Evolutionary conservation across 2,797 vertebrate species (phyloP), one percentile per base, ranked within the genome.

Genomic region (Cetoscarus ocellatus): DNA sequence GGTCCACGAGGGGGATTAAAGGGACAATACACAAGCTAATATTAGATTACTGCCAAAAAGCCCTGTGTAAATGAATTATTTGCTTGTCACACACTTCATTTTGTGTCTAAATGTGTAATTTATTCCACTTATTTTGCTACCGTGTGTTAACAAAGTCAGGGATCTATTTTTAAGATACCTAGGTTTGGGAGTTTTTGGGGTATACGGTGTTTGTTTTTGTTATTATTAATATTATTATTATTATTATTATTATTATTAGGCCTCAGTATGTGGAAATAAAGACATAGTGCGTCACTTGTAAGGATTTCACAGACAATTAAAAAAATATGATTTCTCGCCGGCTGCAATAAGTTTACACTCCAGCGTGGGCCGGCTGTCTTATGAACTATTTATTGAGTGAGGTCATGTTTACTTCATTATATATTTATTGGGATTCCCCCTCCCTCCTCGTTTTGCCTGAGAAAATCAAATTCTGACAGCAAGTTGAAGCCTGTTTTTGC

Each of bases 381-480:
- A 95, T 95, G 89, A 95, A 95, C 88, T 96, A 96, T 96, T 96
- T 96, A 97, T 96, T 95, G 95, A 95, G 95, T 95, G 91, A 96
- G 96, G 94, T 95, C 96, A 96, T 96, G 95, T 97, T 98, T 98
- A 97, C 96, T 94, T 96, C 89, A 92, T 96, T 97, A 96, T 95
- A 97, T 98, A 98, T 97, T 98, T 98, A 97, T 97, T 95, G 96
- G 97, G 96, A 96, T 97, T 96, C 95, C 95, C 90, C 75, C 90
- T 92, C 82, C 89, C 91, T 86, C 87, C 83, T 90, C 75, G 82
- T 93, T 94, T 92, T 92, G 89, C 91, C 90, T 88, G 91, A 94
- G 92, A 94, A 95, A 94, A 94, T 94, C 92, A 82, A 90, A 93
- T 92, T 92, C 83, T 92, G 88, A 93, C 86, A 92, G 89, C 88